Evolutionary conservation across 2,797 vertebrate species (phyloP).

Genomic region (Parambassis ranga): DNA sequence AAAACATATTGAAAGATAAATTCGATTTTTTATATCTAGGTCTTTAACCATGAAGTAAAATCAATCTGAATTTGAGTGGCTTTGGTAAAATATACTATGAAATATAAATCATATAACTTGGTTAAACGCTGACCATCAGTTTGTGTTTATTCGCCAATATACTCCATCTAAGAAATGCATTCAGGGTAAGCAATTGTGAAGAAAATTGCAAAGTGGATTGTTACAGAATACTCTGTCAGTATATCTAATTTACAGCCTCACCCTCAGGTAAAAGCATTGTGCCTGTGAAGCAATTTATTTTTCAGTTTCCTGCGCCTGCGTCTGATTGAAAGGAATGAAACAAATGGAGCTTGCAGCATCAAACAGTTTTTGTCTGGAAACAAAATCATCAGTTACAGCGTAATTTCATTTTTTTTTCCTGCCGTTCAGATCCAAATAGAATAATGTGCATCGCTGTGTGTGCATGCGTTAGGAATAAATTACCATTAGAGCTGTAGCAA

Average conservation of each 20-base stretch:
- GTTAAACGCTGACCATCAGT: neutral
- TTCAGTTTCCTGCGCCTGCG: neutral
- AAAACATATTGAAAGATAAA: too few species aligned
- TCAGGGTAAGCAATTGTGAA: neutral
- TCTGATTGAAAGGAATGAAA: neutral
- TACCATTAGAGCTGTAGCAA: conserved; percentile 12
- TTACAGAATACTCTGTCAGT: neutral
- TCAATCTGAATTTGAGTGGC: too few species aligned
- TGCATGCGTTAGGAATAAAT: conserved; percentile 42
- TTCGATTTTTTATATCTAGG: too few species aligned
- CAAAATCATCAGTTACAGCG: conserved; percentile 9
- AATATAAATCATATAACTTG: neutral
- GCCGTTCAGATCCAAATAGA: conserved; percentile 21
- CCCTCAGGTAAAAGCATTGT: neutral
- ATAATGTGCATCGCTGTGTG: conserved; percentile 3
- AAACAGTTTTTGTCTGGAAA: conserved; percentile 38
- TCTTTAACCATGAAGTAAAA: too few species aligned
- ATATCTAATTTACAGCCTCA: neutral
- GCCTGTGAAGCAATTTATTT: neutral
- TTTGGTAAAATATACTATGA: neutral
- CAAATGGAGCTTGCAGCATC: neutral
- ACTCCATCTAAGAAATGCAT: neutral
- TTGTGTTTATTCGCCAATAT: neutral
- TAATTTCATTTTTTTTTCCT: conserved; percentile 29
- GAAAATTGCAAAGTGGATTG: neutral